Evolutionary conservation across 2,113 vertebrate species (phyloP).

Genomic region (Nothocercus julius): DNA sequence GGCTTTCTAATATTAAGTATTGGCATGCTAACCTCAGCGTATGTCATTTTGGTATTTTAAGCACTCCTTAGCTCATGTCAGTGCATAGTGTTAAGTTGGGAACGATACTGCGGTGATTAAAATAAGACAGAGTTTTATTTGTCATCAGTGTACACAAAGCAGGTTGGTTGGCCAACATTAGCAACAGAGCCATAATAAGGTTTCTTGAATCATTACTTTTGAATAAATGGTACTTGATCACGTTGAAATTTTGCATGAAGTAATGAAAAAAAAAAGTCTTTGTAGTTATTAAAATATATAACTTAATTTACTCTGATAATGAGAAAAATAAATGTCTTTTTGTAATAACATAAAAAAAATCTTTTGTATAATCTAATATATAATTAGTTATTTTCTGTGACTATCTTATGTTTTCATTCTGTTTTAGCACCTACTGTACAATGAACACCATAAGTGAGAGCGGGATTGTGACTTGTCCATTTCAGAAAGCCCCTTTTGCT

Average conservation of each 20-base stretch:
- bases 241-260: not conserved
- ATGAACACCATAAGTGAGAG: not conserved
- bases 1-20: not conserved
- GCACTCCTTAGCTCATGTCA: not conserved
- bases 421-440: not conserved
- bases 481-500: not conserved
- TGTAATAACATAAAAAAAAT: conserved; percentile 24
- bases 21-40: not conserved
- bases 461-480: not conserved
- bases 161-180: conserved; percentile 30
- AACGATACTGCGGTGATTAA: conserved; percentile 13
- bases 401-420: not conserved
- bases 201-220: conserved; percentile 20
- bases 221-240: conserved; percentile 43
- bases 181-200: conserved; percentile 2
- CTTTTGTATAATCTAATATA: conserved; percentile 1
- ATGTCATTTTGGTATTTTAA: not conserved
- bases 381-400: conserved; percentile 10
- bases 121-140: conserved; percentile 17
- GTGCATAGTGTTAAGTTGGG: not conserved
- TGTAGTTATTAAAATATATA: not conserved
- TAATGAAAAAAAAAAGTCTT: conserved; percentile 11
- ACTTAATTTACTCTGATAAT: conserved; percentile 42
- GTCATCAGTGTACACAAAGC: conserved; percentile 9
- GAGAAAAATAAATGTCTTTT: conserved; percentile 11